phyloP scores from a whole-genome alignment of 2,797 vertebrate genomes.

The Hemibagrus guttatus region DNA sequence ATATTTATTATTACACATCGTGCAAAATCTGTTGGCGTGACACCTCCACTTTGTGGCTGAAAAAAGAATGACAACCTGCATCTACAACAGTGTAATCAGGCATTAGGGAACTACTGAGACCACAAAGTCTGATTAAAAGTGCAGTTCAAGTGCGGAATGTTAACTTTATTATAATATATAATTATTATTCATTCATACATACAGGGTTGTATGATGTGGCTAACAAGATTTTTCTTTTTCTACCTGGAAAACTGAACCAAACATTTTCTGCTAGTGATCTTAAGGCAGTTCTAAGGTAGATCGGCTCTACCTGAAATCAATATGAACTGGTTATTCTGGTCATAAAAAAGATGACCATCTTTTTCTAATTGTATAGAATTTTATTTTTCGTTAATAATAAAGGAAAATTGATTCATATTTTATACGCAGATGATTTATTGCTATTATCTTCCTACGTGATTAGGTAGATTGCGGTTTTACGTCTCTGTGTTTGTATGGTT shows the following conservation, averaged over 20 bases:
- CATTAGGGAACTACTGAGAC: not conserved
- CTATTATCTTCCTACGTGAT: too few species aligned
- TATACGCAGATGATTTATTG: too few species aligned
- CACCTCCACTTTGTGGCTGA: constrained; percentile 2
- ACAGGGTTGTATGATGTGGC: not conserved
- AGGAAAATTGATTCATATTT: too few species aligned
- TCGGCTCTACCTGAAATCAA: not conserved
- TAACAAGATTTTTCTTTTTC: not conserved
- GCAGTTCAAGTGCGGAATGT: not conserved
- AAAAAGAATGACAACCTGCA: not conserved
- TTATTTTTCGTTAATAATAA: not conserved
- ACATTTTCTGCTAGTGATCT: not conserved
- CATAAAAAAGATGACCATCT: not conserved
- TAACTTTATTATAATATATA: not conserved
- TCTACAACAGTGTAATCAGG: not conserved
- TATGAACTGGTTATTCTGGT: not conserved
- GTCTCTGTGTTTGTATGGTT: not conserved
- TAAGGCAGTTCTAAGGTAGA: not conserved
- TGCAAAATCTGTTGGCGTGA: not conserved
- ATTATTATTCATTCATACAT: not conserved
- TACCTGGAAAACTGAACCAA: not conserved
- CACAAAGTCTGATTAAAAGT: too few species aligned
- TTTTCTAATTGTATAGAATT: not conserved
- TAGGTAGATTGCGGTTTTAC: too few species aligned
- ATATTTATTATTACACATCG: not conserved